A percentile compares a stretch with the other conserved stretches of the same genome.
phyloP scores from a whole-genome alignment of 2,888 invertebrate species.

The Mimachlamys varia region DNA sequence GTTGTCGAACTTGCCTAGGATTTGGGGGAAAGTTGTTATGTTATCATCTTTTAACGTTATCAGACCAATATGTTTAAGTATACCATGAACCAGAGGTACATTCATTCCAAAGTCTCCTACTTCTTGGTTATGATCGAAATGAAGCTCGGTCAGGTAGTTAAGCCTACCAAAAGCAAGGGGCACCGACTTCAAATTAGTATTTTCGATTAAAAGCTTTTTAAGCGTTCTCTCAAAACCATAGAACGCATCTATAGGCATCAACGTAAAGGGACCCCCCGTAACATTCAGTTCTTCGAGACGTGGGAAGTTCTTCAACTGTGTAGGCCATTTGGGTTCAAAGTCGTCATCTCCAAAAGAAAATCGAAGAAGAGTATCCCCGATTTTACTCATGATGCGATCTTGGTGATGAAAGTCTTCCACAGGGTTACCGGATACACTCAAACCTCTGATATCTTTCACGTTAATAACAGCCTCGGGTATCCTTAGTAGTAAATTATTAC shows the following conservation, averaged over 20 bases:
- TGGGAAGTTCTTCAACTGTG: slow-evolving; percentile 57
- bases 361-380: slow-evolving; percentile 55
- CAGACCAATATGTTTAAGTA: slow-evolving; percentile 52
- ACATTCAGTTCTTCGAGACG: slow-evolving; percentile 55
- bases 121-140: slow-evolving; percentile 61
- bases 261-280: slow-evolving; percentile 53
- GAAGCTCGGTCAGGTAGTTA: slow-evolving; percentile 52
- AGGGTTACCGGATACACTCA: slow-evolving; percentile 58
- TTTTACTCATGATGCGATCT: slow-evolving; percentile 53
- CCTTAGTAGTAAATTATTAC: slow-evolving; percentile 53
- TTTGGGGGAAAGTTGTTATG: slow-evolving; percentile 60
- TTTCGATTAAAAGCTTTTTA: slow-evolving; percentile 54
- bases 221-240: slow-evolving; percentile 66
- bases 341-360: slow-evolving; percentile 56
- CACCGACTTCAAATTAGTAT: slow-evolving; percentile 60
- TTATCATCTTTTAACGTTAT: slow-evolving; percentile 60
- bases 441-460: slow-evolving; percentile 44
- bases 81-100: slow-evolving; percentile 56
- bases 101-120: slow-evolving; percentile 62
- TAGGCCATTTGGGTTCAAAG: slow-evolving; percentile 53
- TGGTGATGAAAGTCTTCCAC: slow-evolving; percentile 53
- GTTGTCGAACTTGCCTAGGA: slow-evolving; percentile 51
- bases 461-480: slow-evolving; percentile 55
- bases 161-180: slow-evolving; percentile 59
- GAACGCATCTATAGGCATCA: slow-evolving; percentile 60